Evolutionary conservation across 2,797 vertebrate species (phyloP).

Genomic region (Myiothlypis coronata): DNA sequence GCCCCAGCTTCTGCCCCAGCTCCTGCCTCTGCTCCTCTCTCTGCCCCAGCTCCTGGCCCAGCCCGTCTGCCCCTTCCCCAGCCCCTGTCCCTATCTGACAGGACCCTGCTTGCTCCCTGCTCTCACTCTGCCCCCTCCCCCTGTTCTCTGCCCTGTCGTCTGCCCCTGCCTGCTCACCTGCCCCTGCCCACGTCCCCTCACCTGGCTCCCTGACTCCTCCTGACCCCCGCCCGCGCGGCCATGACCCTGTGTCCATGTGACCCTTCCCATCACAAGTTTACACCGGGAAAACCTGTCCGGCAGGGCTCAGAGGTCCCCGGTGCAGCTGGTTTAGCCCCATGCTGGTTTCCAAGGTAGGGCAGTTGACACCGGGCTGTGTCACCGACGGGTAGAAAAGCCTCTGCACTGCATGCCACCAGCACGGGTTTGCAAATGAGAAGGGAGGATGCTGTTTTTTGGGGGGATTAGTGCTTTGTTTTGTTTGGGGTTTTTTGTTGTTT

Average conservation of each 20-base stretch:
- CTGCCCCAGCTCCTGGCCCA: too few relatives aligned
- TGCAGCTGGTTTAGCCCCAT: rapidly evolving
- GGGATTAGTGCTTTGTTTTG: background rate
- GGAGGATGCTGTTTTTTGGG: rapidly evolving
- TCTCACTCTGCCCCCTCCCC: background rate
- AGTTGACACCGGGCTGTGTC: background rate
- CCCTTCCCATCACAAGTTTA: background rate
- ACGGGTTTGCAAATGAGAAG: background rate
- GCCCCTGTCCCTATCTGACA: too few relatives aligned
- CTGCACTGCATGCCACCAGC: background rate
- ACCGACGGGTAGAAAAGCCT: background rate
- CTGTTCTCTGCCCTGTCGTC: too few relatives aligned
- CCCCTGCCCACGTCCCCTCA: too few relatives aligned
- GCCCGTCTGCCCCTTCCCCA: too few relatives aligned
- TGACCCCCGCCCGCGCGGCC: background rate
- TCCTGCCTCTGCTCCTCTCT: too few relatives aligned
- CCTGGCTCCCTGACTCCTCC: background rate
- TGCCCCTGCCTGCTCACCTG: too few relatives aligned
- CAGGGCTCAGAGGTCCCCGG: background rate
- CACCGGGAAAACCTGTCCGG: rapidly evolving
- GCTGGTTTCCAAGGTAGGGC: background rate
- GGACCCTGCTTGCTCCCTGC: background rate
- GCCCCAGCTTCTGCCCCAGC: rapidly evolving
- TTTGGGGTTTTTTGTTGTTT: background rate
- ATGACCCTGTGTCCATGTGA: background rate